Base-by-base conservation (phyloP, 1,140 invertebrate species). In the Bombyx mandarina region DNA sequence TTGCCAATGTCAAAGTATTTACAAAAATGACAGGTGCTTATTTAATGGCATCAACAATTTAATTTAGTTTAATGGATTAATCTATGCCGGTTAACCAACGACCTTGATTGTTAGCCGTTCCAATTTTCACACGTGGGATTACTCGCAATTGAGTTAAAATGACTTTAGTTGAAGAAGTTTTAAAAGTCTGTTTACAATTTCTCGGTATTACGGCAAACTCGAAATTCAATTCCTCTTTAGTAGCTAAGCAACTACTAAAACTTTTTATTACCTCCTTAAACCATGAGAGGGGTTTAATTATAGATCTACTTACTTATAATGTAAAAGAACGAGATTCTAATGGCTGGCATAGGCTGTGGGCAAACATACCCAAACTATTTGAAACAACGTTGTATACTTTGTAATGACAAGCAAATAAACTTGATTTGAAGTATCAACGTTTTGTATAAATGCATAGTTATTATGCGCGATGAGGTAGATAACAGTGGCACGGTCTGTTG, bases 401-500 rank as follows among this genome's bases (percentile, higher is more conserved):
- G 45, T 56, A 50, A 51, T 49, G 49, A 60, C 26, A 35, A 35
- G 73, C 75, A 80, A 79, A 79, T 74, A 71, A 73, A 71, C 71
- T 72, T 78, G 61, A 59, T 65, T 75, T 79, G 71, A 75, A 75
- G 66, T 75, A 73, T 77, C 65, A 73, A 67, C 61, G 69, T 73
- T 71, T 73, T 71, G 69, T 74, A 78, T 75, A 72, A 79, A 79
- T 67, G 72, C 63, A 69, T 73, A 76, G 70, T 80, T 75, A 63
- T 77, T 85, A 83, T 86, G 73, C 77, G 71, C 67, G 82, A 86
- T 86, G 72, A 54, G 60, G 57, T 61, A 70, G 82, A 86, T 85
- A 85, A 83, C 73, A 35, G 61, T 54, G 71, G 71, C 77, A 86
- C 79, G 82, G 75, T 83, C 70, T 62, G 82, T 67, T 82, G 79